These are phyloP conservation scores for Ditylenchus weischeri DNA, from an alignment of 2,888 invertebrate genomes.

Conservation along the genomic window DNA sequence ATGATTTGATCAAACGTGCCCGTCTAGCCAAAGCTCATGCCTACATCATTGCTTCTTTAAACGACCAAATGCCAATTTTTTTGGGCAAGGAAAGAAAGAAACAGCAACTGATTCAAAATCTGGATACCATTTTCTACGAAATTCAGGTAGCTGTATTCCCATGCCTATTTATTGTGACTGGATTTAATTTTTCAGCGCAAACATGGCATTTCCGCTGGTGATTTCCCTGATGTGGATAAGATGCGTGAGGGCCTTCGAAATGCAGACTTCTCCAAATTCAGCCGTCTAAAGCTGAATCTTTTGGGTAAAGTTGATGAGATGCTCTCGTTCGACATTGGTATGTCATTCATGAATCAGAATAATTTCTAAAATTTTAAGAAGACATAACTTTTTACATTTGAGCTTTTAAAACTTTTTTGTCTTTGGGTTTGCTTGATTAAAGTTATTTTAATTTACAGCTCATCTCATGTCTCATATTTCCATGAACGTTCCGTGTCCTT, in stretches of 20 bases:
- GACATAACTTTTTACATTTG: no score
- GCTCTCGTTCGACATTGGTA: slow-evolving; percentile 90
- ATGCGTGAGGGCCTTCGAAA: slow-evolving; percentile 85
- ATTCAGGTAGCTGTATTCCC: slow-evolving; percentile 33
- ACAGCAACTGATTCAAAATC: slow-evolving; percentile 90
- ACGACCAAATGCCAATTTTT: slow-evolving; percentile 84
- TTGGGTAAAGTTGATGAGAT: slow-evolving; percentile 86
- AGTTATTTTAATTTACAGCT: slow-evolving; percentile 39
- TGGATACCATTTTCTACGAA: slow-evolving; percentile 79
- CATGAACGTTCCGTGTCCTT: slow-evolving; percentile 70
- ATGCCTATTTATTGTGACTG: not conserved
- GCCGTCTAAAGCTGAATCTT: slow-evolving; percentile 77
- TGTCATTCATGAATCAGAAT: slow-evolving; percentile 42
- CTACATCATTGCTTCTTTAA: slow-evolving; percentile 86
- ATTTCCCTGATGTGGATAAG: slow-evolving; percentile 94
- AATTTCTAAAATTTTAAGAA: no score
- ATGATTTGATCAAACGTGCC: slow-evolving; percentile 94
- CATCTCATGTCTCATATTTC: slow-evolving; percentile 90
- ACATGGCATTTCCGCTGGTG: slow-evolving; percentile 91
- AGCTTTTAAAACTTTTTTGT: no score
- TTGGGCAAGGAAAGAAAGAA: slow-evolving; percentile 90
- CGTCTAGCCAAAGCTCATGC: slow-evolving; percentile 93
- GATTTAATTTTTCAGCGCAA: slow-evolving; percentile 65
- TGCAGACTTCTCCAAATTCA: slow-evolving; percentile 91
- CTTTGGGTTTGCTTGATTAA: no score